These are phyloP conservation scores for Pelochelys cantorii DNA, from an alignment of 2,797 vertebrate species.

Conservation along the genomic window DNA sequence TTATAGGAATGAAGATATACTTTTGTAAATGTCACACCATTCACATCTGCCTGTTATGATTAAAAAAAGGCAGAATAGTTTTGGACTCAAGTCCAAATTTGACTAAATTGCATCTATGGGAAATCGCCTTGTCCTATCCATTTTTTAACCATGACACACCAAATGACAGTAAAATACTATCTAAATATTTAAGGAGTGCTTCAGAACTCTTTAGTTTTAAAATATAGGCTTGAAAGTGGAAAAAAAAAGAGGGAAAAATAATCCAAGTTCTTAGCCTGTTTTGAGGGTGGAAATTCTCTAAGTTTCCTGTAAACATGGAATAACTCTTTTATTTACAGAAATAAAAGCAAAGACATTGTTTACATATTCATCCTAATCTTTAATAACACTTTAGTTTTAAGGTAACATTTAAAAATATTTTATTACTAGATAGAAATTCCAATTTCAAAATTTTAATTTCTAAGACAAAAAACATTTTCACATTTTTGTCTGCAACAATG, in stretches of 20 bases:
- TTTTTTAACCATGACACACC: not conserved
- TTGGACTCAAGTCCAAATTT: not conserved
- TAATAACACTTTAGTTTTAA: not conserved
- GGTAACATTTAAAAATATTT: not conserved
- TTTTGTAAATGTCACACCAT: not conserved
- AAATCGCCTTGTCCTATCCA: not conserved
- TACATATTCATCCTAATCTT: not conserved
- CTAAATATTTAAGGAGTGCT: not conserved
- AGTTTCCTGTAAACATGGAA: not conserved
- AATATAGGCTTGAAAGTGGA: not conserved
- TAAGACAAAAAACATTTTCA: not conserved
- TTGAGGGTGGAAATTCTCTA: not conserved
- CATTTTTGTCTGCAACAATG: not conserved
- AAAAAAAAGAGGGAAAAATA: not conserved
- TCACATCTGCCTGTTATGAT: not conserved
- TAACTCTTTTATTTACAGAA: not conserved
- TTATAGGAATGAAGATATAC: not conserved
- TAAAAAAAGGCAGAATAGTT: rapidly evolving
- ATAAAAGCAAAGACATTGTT: not conserved
- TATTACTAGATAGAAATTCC: not conserved
- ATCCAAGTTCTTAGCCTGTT: not conserved
- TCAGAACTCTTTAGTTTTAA: not conserved
- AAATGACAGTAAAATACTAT: not conserved
- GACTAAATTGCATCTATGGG: not conserved
- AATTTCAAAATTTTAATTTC: not conserved